Percentiles rank a stretch among this genome's conserved stretches.
These are phyloP conservation scores for Platyrinchus mystaceus DNA, from an alignment of 2,797 vertebrate species.

Conservation along the genomic window DNA sequence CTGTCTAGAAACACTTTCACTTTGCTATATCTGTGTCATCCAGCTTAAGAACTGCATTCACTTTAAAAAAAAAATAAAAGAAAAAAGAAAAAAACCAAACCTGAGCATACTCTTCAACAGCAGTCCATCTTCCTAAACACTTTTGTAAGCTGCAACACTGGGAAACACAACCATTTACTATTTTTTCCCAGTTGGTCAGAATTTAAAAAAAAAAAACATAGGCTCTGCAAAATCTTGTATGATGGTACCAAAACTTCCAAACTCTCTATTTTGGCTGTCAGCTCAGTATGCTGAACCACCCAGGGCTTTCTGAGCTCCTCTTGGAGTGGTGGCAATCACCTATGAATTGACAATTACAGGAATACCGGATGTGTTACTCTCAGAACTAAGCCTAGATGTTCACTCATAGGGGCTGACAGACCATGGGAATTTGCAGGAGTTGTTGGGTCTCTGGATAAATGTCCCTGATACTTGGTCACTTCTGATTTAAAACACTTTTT, in stretches of 20 bases:
- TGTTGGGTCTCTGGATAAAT: neutral
- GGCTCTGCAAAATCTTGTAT: neutral
- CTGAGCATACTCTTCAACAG: neutral
- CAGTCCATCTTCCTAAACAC: neutral
- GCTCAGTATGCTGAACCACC: neutral
- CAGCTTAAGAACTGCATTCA: neutral
- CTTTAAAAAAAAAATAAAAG: neutral
- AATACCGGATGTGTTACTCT: neutral
- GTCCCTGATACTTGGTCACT: neutral
- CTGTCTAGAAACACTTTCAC: neutral
- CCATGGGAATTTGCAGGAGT: neutral
- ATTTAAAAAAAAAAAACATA: neutral
- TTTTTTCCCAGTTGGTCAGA: neutral
- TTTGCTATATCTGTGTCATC: neutral
- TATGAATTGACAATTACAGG: neutral
- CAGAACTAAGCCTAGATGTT: neutral
- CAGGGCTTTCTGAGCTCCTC: neutral
- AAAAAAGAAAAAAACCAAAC: neutral
- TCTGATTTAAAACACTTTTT: neutral
- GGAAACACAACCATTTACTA: neutral
- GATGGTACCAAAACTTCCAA: neutral
- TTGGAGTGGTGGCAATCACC: neutral
- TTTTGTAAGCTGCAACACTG: neutral
- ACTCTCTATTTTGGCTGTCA: neutral
- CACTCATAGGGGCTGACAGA: neutral